Conservation (phyloP, 2,797 vertebrate genomes). For the Myripristis murdjan region DNA sequence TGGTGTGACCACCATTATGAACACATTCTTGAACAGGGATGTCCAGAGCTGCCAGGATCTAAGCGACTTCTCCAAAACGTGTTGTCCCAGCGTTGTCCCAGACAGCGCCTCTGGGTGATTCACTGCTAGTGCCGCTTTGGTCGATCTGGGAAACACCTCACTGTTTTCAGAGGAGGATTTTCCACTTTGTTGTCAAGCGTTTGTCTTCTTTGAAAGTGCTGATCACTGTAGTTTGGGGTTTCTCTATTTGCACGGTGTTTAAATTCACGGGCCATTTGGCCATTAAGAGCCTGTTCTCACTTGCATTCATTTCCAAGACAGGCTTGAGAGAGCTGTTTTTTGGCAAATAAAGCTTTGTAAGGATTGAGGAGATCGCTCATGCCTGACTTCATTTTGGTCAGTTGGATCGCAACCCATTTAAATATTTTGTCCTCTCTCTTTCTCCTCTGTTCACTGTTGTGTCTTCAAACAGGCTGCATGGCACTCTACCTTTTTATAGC, state of each 20-base stretch:
- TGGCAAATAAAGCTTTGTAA: slow-evolving; percentile 1
- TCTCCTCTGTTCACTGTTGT: slow-evolving; percentile 1
- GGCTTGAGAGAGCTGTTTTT: slow-evolving; percentile 24
- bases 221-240: slow-evolving; percentile 35
- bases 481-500: background rate
- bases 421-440: slow-evolving; percentile 47
- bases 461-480: slow-evolving; percentile 13
- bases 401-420: slow-evolving; percentile 35
- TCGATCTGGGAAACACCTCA: slow-evolving; percentile 70
- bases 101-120: slow-evolving; percentile 63
- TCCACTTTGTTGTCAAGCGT: slow-evolving; percentile 57
- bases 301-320: slow-evolving; percentile 19
- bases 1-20: slow-evolving; percentile 69
- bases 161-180: slow-evolving; percentile 68
- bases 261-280: slow-evolving; percentile 20
- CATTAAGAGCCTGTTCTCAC: background rate
- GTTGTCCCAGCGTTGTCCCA: slow-evolving; percentile 61
- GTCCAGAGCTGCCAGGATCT: slow-evolving; percentile 51
- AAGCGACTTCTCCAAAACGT: slow-evolving; percentile 43
- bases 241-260: slow-evolving; percentile 41
- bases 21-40: slow-evolving; percentile 74
- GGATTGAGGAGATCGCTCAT: slow-evolving; percentile 2
- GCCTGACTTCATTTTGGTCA: slow-evolving; percentile 30
- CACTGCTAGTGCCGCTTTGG: slow-evolving; percentile 42
- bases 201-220: slow-evolving; percentile 47